Base-by-base conservation (phyloP, 1,140 invertebrate genomes). In the Drosophila littoralis region DNA sequence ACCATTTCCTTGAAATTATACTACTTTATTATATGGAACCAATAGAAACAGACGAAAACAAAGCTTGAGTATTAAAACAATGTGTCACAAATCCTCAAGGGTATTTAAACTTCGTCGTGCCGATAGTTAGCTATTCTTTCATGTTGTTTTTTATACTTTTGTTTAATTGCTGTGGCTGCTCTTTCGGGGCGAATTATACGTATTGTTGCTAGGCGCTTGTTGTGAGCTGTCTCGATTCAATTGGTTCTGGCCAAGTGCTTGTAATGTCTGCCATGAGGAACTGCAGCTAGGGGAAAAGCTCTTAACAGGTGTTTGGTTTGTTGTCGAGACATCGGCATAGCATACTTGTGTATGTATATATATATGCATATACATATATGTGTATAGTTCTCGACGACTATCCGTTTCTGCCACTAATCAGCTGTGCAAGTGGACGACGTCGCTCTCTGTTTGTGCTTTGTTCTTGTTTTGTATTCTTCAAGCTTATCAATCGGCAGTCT, bases 401-500 rank as follows among this genome's bases (percentile, higher is more conserved):
- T 15, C 15, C 13, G 33, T 33, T 48, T 54, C 43, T 51, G 28
- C 13, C 43, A 63, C 51, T 70, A 64, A 75, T 75, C 72, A 70
- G 72, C 72, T 75, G 72, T 57, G 43, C 22, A 28, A 35, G 15
- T 33, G 13, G 36, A 38, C 35, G 33, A 54, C 17, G 22, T 32
- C 12, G 45, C 35, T n/a, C 10, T 66, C 32, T 35, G 33, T 68
- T 42, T 48, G 22, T 55, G n/a, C 42, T 6, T 22, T 45, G 15
- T 42, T 43, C 28, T 51, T 74, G 60, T 40, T 60, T 46, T 77
- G 42, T 36, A 67, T 69, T 81, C 67, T 76, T 73, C 35, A 48
- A 33, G 68, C 83, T 86, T 88, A 88, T 89, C 83, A 88, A 79
- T 71, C 69, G 36, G 48, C 22, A 40, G 51, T 8, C 45, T 38